phyloP scores from a whole-genome alignment of 2,113 vertebrate genomes.

The Tetrax tetrax region DNA sequence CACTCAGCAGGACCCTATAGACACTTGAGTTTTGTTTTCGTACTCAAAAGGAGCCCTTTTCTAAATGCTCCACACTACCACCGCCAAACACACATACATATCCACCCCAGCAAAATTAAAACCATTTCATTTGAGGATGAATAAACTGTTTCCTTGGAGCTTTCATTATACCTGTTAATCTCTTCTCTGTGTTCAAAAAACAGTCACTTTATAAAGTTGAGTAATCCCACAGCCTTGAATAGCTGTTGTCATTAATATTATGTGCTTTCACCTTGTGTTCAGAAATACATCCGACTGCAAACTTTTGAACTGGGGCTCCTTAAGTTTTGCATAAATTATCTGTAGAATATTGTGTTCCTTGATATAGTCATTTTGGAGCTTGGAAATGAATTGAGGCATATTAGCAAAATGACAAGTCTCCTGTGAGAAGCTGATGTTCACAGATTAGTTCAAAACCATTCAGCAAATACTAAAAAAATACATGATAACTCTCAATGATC shows the following conservation, averaged over 20 bases:
- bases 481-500: background rate
- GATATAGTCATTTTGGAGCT: background rate
- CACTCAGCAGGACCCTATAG: background rate
- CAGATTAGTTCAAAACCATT: background rate
- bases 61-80: background rate
- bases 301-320: background rate
- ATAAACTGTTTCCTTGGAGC: background rate
- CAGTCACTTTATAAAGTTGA: background rate
- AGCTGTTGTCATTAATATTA: background rate
- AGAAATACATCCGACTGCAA: background rate
- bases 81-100: too few relatives aligned
- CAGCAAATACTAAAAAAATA: background rate
- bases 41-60: background rate
- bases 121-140: background rate
- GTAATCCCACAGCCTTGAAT: background rate
- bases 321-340: background rate
- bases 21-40: background rate
- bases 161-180: background rate
- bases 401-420: background rate
- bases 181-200: background rate
- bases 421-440: background rate
- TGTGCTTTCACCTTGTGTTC: background rate
- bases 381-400: background rate
- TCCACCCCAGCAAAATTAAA: background rate
- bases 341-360: background rate